phyloP scores from a whole-genome alignment of 2,113 vertebrate species.

The Daphoenositta chrysoptera region DNA sequence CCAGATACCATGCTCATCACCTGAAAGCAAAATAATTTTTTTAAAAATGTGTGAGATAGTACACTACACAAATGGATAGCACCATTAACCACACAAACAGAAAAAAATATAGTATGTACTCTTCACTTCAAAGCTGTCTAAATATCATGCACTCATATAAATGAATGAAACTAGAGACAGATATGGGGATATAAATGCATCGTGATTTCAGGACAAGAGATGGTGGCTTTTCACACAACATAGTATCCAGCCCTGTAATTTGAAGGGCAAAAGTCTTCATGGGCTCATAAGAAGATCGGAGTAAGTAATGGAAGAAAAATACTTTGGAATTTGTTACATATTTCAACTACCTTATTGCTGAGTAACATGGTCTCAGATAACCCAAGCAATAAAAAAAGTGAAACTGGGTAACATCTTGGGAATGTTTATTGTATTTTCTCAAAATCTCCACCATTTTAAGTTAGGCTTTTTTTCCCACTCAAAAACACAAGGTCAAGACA shows the following conservation, averaged over 20 bases:
- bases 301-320: neutral
- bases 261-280: rapidly evolving
- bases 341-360: neutral
- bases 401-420: neutral
- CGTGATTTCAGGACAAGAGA: neutral
- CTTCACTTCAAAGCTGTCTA: neutral
- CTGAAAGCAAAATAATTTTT: slow-evolving; percentile 56
- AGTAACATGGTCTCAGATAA: neutral
- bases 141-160: neutral
- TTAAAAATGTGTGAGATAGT: neutral
- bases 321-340: neutral
- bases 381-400: neutral
- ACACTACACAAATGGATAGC: neutral
- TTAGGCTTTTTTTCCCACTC: neutral
- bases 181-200: neutral
- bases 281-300: neutral
- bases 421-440: neutral
- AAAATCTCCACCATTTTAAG: neutral
- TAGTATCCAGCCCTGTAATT: neutral
- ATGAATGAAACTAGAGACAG: neutral
- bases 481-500: neutral
- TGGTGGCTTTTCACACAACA: neutral
- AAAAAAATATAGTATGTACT: neutral
- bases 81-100: neutral
- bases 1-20: slow-evolving; percentile 95